Base-by-base conservation (phyloP, 2,797 vertebrate species). In the Karalla daura region DNA sequence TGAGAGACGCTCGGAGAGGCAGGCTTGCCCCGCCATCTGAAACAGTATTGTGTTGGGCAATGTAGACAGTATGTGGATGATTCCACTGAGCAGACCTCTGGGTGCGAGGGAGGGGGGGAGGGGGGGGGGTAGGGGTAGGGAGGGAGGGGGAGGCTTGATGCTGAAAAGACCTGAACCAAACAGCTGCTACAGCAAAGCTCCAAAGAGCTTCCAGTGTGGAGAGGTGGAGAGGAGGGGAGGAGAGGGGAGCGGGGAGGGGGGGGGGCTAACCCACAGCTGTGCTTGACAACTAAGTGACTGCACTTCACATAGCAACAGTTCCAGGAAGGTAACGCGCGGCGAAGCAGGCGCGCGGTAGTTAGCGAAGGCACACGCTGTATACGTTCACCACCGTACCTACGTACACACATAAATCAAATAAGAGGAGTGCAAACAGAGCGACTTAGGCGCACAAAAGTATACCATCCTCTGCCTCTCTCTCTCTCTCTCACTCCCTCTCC, bases 241-340 rank as follows among this genome's bases (percentile, higher is more conserved):
- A 79, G 20, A 66, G 78, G 74, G 54, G 14, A n/a, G n/a, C n/a
- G 39, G 51, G 73, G 74, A 62, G 49, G 49, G 77, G 81, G 20
- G 68, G 78, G 74, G 54, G 14, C 14, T 32, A 51, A 66, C 62
- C 64, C 85, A 74, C 60, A 77, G 86, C 84, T 89, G 83, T 83
- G 92, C 90, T 88, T 93, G 89, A 91, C 90, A 91, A 92, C 89
- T 88, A 91, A 92, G 89, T 91, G 90, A 83, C 80, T 90, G 84
- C 74, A 83, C 80, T 82, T 84, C 55, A 74, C 90, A 92, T 92
- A 92, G 92, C 90, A 93, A 93, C 92, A 92, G 89, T 92, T 90
- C 69, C 85, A 81, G 88, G 73, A 90, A 85, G 70, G 76, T 79
- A 88, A 77, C 59, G 51, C 66, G 53, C 62, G 62, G 70, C 63